Base-by-base conservation (phyloP, 1,140 invertebrate species). In the Zaprionus capensis region DNA sequence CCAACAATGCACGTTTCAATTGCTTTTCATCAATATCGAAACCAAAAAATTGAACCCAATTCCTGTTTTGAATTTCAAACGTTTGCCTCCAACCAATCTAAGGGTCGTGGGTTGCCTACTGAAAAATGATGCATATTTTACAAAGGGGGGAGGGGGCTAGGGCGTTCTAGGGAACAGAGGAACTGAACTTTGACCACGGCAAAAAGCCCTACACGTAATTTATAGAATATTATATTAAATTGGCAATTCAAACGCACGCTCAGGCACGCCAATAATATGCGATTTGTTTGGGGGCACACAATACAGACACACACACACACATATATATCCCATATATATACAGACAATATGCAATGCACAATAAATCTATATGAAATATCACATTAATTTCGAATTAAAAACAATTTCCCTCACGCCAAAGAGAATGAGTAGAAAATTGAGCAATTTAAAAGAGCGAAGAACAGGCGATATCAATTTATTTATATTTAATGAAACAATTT, bases 51-150 rank as follows among this genome's bases (percentile, higher is more conserved):
- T 28, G 64, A 24, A 17, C 15, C 58, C 71, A 63, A 74, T 73
- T 73, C 71, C 67, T 79, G 77, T 71, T 79, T 76, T 76, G 77
- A 76, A 79, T 79, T 71, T 79, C 58, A 76, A 79, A 64, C 58
- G 41, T 31, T 74, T 67, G 57, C 66, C 58, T 17, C 41, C 36
- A 53, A 38, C 46, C 46, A 17, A n/a, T 17, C 6, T 31, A 31
- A 31, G 14, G 41, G 26, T 22, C 38, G 59, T 15, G 41, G 24
- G 46, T 11, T 2, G 34, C 64, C 36, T 41, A 66, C 61, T 76
- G 73, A 72, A 71, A 76, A 64, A 79, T 79, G 34, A 22, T 55
- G 20, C 24, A 62, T 56, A 55, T 70, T 69, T 65, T 59, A 63
- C 59, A 65, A 63, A 28, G 64, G 3, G 38, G 22, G 34, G 15